Evolutionary conservation across 1,140 invertebrate genomes (phyloP), one percentile per base, ranked within the genome.

Genomic region (Myzus persicae): DNA sequence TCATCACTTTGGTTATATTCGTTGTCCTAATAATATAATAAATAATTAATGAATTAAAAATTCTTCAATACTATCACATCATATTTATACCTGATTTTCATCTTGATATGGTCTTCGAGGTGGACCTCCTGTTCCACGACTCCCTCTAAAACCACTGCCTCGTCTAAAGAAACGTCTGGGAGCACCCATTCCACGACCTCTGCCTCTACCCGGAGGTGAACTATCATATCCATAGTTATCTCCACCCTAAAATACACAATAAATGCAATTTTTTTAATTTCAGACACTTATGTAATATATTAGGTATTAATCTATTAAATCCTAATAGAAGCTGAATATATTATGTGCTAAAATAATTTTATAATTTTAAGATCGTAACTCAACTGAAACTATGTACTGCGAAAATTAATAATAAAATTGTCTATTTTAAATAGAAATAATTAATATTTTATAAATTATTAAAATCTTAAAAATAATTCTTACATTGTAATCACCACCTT

Each of bases 401-500:
- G 36, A n/a, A 1, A n/a, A 76, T 18, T 76, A n/a, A 18, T 76
- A 76, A n/a, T 76, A n/a, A 18, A 76, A n/a, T 76, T 18, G 11
- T 18, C 11, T 67, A 4, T 14, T 42, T 26, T 51, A 89, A 46
- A 59, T 67, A 44, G 40, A 40, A 89, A 93, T 76, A 89, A 82
- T 59, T 36, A 67, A 76, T 11, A 54, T 76, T 44, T 51, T 31
- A 67, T n/a, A 87, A 90, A 67, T 85, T 51, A 46, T 84, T n/a
- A 44, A 18, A n/a, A 51, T 51, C 20, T 40, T 38, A 81, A 14
- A 46, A 82, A 48, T n/a, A 38, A 44, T n/a, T 81, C 90, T 85
- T 91, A 93, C 94, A 82, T 94, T 94, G 91, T 94, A 95, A 54
- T 95, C 95, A 38, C 95, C 95, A 38, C 94, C 95, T 89, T 95